A percentile compares a stretch with the other conserved stretches of the same genome.
Conservation (phyloP, 2,888 invertebrate species). For the Callyntrura guangdongensis region DNA sequence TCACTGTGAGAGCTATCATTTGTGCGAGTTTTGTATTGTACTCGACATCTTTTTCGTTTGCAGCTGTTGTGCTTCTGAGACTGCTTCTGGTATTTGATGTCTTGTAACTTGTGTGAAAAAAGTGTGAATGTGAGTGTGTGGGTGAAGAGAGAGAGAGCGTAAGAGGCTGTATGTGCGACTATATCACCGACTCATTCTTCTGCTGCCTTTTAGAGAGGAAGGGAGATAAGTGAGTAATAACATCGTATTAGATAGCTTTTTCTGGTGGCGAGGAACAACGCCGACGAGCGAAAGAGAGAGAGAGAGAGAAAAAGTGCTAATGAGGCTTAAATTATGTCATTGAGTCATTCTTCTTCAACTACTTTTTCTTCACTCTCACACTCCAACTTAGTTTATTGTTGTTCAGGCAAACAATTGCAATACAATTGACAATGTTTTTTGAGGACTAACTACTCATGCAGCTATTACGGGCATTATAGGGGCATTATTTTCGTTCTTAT, state of each 20-base stretch:
- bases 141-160: neutral
- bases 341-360: slow-evolving; percentile 45
- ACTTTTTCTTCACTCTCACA: slow-evolving; percentile 3
- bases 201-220: neutral
- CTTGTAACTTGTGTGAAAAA: neutral
- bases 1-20: no score
- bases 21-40: no score
- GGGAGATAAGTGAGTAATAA: neutral
- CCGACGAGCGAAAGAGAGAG: no score
- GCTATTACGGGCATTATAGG: neutral
- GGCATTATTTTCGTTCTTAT: neutral
- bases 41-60: no score
- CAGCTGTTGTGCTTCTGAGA: neutral
- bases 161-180: neutral
- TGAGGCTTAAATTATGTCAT: slow-evolving; percentile 70
- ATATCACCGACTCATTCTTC: slow-evolving; percentile 13
- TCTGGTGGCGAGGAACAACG: neutral
- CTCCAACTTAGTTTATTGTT: neutral
- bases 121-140: neutral
- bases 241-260: neutral
- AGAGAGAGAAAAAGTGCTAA: slow-evolving; percentile 70
- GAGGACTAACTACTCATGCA: neutral
- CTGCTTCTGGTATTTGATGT: neutral
- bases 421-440: neutral
- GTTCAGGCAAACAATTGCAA: no score